Evolutionary conservation across 1,140 invertebrate species (phyloP), one percentile per base, ranked within the genome.

Genomic region (Bombus haemorrhoidalis): DNA sequence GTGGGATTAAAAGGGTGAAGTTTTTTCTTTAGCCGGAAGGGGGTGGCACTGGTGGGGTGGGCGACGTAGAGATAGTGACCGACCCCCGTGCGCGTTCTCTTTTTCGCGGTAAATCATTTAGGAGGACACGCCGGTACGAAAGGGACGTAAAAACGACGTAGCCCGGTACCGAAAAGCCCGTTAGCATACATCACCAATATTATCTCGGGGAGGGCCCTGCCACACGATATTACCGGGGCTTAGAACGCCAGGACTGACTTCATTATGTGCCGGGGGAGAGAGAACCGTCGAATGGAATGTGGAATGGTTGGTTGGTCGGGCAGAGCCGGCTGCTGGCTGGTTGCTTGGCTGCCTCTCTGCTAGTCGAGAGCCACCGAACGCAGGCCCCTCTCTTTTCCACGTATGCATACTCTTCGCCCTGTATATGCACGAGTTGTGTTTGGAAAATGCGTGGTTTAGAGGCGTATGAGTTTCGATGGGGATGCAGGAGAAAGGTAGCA

Each of bases 161-260:
- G 41, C 79, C 69, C 74, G 62, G 90, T 85, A 88, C 87, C 90
- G 89, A 94, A 85, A 94, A 93, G 91, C 92, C 91, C 92, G 91
- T 95, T 95, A 94, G 93, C 93, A 94, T 94, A 94, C 92, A 94
- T 94, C 93, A 94, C 91, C 90, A 94, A 94, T 94, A 94, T 95
- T 95, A 95, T 95, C 94, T 94, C 90, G 87, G 90, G 82, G 88
- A 91, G 83, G 89, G 87, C 73, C 84, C 83, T 90, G 90, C 91
- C 91, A 87, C 90, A 87, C 91, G 92, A 95, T 94, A 94, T 95
- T 94, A 94, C 93, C 91, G 87, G 91, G 92, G 94, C 92, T 94
- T 94, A 94, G 92, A 94, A 93, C 91, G 92, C 91, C 91, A 87
- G 91, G 90, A 92, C 93, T 93, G 93, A 94, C 93, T 95, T 94